phyloP scores from a whole-genome alignment of 2,888 invertebrate species.

The Zaprionus obscuricornis region DNA sequence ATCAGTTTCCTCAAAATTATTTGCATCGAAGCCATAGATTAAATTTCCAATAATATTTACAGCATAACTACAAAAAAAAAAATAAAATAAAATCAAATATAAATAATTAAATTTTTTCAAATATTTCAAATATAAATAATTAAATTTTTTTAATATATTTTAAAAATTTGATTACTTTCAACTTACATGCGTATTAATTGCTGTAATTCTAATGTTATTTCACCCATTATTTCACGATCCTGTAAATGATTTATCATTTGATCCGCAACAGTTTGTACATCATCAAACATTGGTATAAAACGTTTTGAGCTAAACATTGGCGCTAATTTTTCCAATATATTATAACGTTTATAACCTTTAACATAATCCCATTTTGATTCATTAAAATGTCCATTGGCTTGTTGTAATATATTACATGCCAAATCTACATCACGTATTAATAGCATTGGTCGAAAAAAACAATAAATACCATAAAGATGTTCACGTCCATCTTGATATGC shows the following conservation, averaged over 20 bases:
- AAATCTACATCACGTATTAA: conserved; percentile 86
- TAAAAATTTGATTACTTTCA: neutral
- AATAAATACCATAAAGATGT: conserved; percentile 86
- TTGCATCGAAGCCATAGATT: conserved; percentile 84
- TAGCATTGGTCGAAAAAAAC: conserved; percentile 86
- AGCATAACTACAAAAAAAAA: conserved; percentile 78
- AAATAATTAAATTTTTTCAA: neutral
- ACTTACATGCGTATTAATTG: conserved; percentile 71
- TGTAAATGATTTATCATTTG: conserved; percentile 84
- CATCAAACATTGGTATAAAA: conserved; percentile 86
- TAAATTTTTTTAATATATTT: neutral
- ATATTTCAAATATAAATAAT: too few relatives aligned
- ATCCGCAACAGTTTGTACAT: conserved; percentile 85
- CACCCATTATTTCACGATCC: conserved; percentile 61
- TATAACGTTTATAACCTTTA: conserved; percentile 85
- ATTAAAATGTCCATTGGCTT: conserved; percentile 87
- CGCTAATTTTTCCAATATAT: conserved; percentile 86
- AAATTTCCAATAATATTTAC: conserved; percentile 84
- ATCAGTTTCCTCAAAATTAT: conserved; percentile 80
- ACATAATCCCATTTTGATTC: conserved; percentile 86
- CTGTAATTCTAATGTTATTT: conserved; percentile 64
- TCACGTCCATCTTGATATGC: conserved; percentile 75
- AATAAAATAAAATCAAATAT: neutral
- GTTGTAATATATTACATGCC: conserved; percentile 86
- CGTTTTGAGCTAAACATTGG: conserved; percentile 87